Evolutionary conservation across 2,888 invertebrate genomes (phyloP).

Genomic region (Ophion obscuratus): DNA sequence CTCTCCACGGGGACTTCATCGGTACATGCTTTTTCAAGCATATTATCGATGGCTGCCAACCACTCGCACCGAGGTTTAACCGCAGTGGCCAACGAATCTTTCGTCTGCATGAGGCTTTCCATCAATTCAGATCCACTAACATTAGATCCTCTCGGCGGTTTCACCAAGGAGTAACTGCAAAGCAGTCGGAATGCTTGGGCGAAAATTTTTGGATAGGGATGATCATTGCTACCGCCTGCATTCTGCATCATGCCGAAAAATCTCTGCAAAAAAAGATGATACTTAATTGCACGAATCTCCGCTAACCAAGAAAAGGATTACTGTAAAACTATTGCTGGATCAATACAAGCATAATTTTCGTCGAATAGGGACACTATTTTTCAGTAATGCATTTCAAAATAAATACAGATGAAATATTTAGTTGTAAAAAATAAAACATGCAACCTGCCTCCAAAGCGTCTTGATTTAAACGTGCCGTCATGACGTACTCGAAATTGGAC

Average conservation of each 20-base stretch:
- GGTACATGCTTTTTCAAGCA: neutral
- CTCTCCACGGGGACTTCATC: neutral
- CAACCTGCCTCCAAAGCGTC: too few species aligned
- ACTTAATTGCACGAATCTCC: too few species aligned
- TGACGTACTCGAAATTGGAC: too few species aligned
- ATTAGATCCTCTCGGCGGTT: conserved; percentile 11
- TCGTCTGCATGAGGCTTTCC: neutral
- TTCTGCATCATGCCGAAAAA: conserved; percentile 37
- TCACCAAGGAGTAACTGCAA: conserved; percentile 5
- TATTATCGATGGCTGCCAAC: conserved; percentile 5
- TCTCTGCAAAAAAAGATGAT: too few species aligned
- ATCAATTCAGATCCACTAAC: neutral
- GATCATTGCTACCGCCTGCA: conserved; percentile 49
- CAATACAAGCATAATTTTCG: too few species aligned
- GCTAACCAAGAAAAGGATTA: too few species aligned
- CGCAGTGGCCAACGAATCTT: neutral
- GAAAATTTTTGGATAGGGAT: conserved; percentile 34
- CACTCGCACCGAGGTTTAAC: neutral
- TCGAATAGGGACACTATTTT: too few species aligned
- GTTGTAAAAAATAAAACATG: too few species aligned
- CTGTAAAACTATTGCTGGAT: too few species aligned
- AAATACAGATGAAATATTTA: too few species aligned
- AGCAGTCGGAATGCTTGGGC: conserved; percentile 5
- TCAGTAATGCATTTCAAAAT: too few species aligned
- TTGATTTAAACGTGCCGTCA: too few species aligned